Evolutionary conservation across 2,797 vertebrate genomes (phyloP).

Genomic region (Xiphorhynchus erythropygius): DNA sequence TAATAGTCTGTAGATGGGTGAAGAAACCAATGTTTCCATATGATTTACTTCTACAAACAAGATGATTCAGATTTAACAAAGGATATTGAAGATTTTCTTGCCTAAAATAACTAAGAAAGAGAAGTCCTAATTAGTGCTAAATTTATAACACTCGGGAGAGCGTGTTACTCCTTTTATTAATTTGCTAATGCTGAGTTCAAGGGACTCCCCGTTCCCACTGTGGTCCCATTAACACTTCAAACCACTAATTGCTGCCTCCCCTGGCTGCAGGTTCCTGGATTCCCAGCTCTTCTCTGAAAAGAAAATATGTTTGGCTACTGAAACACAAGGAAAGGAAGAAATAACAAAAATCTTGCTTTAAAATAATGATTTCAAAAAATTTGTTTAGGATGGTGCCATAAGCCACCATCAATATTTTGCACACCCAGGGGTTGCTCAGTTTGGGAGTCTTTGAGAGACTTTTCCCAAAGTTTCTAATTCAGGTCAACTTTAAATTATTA

Average conservation of each 20-base stretch:
- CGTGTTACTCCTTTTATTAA: neutral
- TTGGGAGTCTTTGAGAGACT: neutral
- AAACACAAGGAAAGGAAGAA: neutral
- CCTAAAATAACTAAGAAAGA: conserved; percentile 29
- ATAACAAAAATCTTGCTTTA: neutral
- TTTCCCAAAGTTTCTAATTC: neutral
- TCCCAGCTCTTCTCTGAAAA: neutral
- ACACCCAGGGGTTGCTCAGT: neutral
- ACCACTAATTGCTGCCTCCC: neutral
- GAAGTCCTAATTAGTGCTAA: conserved; percentile 48
- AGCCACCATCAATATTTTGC: neutral
- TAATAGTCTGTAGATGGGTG: neutral
- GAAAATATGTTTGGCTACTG: neutral
- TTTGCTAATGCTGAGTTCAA: conserved; percentile 25
- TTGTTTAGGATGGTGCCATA: neutral
- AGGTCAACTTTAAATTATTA: neutral
- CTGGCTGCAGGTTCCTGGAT: neutral
- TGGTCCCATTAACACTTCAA: conserved; percentile 31
- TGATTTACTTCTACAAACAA: conserved; percentile 38
- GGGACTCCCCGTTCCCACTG: conserved; percentile 7
- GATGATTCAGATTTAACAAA: conserved; percentile 36
- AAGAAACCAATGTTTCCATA: neutral
- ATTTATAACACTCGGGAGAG: conserved; percentile 41
- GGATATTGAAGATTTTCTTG: conserved; percentile 22
- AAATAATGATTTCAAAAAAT: neutral